phyloP scores from a whole-genome alignment of 2,113 vertebrate genomes.

The Beaufortia kweichowensis region DNA sequence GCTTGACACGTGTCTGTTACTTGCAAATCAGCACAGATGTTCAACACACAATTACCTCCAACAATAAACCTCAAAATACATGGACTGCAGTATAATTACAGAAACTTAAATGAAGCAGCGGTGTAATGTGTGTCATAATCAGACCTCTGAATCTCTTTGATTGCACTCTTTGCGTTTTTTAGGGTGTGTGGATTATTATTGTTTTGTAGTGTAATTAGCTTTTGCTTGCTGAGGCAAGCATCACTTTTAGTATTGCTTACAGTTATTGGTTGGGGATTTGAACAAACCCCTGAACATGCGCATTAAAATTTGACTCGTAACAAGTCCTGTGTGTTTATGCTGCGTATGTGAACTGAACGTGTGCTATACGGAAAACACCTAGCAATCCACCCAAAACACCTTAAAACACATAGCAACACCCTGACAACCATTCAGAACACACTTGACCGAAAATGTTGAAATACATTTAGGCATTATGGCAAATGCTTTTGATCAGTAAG shows the following conservation, averaged over 20 bases:
- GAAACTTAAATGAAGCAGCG: background rate
- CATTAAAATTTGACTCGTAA: too few species aligned
- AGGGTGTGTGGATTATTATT: background rate
- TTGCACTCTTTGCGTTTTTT: background rate
- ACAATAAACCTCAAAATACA: background rate
- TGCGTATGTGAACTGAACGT: too few species aligned
- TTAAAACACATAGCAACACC: too few species aligned
- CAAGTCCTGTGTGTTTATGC: too few species aligned
- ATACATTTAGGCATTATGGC: too few species aligned
- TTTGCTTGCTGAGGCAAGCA: background rate
- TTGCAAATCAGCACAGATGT: conserved; percentile 41
- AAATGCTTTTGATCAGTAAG: too few species aligned
- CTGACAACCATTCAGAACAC: too few species aligned
- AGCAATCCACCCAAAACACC: too few species aligned
- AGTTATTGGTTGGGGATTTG: background rate
- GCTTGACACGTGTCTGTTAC: conserved; percentile 30
- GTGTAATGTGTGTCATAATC: conserved; percentile 9
- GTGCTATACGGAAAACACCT: too few species aligned
- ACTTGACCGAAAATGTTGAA: too few species aligned
- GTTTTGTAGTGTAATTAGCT: background rate
- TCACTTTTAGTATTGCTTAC: background rate
- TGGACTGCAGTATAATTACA: background rate
- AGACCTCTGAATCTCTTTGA: conserved; percentile 1
- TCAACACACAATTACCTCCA: conserved; percentile 35
- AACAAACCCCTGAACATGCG: too few species aligned